Conservation (phyloP, 92 coral and sea anemone species). For the Pocillopora meandrina region DNA sequence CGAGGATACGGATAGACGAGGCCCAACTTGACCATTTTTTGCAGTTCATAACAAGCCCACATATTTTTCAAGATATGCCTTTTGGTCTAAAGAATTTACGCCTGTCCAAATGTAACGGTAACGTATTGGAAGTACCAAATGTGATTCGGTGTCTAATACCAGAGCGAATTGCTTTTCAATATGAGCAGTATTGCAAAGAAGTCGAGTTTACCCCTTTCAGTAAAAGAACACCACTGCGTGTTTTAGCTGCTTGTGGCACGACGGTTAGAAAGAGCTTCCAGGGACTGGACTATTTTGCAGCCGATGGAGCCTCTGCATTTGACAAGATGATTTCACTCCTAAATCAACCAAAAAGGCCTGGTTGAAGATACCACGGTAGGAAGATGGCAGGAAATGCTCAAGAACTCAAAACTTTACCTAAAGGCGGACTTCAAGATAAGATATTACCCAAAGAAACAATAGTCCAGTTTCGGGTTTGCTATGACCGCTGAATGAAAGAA, state of each 20-base stretch:
- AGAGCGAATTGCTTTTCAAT: conserved; percentile 41
- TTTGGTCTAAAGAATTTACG: conserved; percentile 49
- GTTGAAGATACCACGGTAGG: neutral
- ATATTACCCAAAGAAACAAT: neutral
- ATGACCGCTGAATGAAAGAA: no score
- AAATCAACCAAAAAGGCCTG: conserved; percentile 22
- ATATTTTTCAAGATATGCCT: conserved; percentile 62
- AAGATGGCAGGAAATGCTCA: conserved; percentile 16
- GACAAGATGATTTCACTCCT: conserved; percentile 31
- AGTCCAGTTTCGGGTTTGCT: no score
- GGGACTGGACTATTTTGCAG: conserved; percentile 52
- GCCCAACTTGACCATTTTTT: conserved; percentile 59
- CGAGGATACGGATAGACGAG: conserved; percentile 52
- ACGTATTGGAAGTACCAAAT: conserved; percentile 60
- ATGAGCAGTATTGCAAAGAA: conserved; percentile 55
- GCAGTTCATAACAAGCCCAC: conserved; percentile 59
- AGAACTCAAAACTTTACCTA: conserved; percentile 41
- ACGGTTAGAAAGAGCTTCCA: conserved; percentile 52
- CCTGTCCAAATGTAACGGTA: conserved; percentile 37
- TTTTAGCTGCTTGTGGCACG: conserved; percentile 45
- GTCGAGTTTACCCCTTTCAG: conserved; percentile 50
- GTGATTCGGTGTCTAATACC: conserved; percentile 51
- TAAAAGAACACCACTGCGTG: conserved; percentile 31
- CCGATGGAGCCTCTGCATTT: conserved; percentile 57
- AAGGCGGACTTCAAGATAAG: conserved; percentile 39